phyloP scores from a whole-genome alignment of 2,888 invertebrate species.

The Brachyptera putata region DNA sequence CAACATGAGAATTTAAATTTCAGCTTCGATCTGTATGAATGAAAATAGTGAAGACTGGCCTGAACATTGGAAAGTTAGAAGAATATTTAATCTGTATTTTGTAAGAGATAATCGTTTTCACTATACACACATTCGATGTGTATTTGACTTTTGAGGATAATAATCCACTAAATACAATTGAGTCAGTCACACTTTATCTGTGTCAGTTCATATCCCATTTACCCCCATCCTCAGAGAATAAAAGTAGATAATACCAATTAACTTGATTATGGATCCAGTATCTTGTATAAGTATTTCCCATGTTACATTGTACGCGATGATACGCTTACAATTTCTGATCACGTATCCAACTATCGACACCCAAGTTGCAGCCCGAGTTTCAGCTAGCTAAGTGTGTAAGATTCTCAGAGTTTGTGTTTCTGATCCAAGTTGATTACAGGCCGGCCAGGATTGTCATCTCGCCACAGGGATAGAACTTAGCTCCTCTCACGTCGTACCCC shows the following conservation, averaged over 20 bases:
- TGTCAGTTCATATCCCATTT: no score
- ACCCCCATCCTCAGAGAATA: background rate
- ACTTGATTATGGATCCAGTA: background rate
- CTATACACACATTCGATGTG: no score
- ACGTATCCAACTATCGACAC: conserved; percentile 11
- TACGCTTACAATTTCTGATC: background rate
- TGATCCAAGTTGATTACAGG: background rate
- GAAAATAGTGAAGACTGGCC: no score
- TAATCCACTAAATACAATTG: no score
- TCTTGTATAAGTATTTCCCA: background rate
- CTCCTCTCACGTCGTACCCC: background rate
- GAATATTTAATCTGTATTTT: no score
- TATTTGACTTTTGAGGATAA: no score
- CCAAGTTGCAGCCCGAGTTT: background rate
- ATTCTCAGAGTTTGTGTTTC: conserved; percentile 1
- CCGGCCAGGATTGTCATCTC: background rate
- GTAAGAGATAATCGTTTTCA: no score
- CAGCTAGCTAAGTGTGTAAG: background rate
- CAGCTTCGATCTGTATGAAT: no score
- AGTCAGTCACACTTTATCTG: no score
- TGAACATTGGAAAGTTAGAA: no score
- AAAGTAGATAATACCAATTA: background rate
- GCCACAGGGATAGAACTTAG: background rate
- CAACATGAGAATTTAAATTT: no score
- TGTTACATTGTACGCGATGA: background rate